phyloP scores from a whole-genome alignment of 2,113 vertebrate genomes.

The Penelope pileata region DNA sequence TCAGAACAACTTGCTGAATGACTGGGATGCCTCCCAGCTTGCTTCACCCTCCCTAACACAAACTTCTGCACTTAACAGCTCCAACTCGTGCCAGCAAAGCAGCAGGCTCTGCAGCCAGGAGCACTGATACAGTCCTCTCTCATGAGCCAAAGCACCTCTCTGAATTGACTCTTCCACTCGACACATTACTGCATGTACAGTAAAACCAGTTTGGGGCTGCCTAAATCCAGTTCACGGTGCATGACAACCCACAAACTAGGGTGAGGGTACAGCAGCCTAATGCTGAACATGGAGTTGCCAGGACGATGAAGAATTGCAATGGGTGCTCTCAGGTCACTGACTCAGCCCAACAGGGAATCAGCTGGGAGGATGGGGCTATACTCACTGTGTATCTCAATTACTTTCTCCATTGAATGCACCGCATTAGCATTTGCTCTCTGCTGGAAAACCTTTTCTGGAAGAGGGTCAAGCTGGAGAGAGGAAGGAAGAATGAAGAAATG shows the following conservation, averaged over 20 bases:
- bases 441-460: slow-evolving; percentile 89
- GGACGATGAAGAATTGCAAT: background rate
- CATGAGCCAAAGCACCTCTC: background rate
- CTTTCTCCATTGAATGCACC: slow-evolving; percentile 92
- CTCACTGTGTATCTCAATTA: slow-evolving; percentile 92
- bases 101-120: background rate
- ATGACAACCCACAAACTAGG: background rate
- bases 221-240: background rate
- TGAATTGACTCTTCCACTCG: accelerated
- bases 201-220: background rate
- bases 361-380: background rate
- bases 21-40: background rate
- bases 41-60: background rate
- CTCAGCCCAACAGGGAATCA: background rate
- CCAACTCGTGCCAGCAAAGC: background rate
- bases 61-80: background rate
- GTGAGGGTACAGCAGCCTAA: background rate
- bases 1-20: background rate
- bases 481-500: background rate
- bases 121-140: background rate
- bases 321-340: background rate
- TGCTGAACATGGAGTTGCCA: background rate
- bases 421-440: slow-evolving; percentile 91
- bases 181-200: background rate
- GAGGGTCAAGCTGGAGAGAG: slow-evolving; percentile 81